Evolutionary conservation across 1,140 invertebrate species (phyloP).

Genomic region (Rhopalosiphum maidis): DNA sequence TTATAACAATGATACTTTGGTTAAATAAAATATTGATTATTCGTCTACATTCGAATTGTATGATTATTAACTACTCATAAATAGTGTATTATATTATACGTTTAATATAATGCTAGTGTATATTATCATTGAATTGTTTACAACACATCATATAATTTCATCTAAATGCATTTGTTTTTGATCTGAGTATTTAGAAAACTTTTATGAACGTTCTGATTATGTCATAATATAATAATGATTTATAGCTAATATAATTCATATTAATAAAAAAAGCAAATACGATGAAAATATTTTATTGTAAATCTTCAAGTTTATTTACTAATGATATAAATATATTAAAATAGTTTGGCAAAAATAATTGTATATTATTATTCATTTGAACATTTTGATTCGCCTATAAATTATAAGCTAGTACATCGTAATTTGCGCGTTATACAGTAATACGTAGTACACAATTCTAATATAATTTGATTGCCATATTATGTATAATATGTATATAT

Average conservation of each 20-base stretch:
- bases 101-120: no score
- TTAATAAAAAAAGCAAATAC: background rate
- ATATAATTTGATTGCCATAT: background rate
- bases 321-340: slow-evolving; percentile 5
- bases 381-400: slow-evolving; percentile 15
- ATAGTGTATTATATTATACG: no score
- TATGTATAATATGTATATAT: background rate
- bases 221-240: background rate
- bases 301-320: background rate
- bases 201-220: background rate
- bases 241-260: background rate
- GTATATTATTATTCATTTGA: no score
- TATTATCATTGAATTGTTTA: background rate
- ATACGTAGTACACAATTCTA: background rate
- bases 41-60: no score
- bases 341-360: slow-evolving; percentile 2
- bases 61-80: no score
- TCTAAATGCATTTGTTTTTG: background rate
- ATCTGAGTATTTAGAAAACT: background rate
- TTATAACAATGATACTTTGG: background rate
- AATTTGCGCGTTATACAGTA: background rate
- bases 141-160: background rate
- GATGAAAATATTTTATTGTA: background rate
- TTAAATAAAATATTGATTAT: background rate
- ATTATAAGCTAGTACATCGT: background rate